Percentiles rank a stretch among this genome's conserved stretches.
These are phyloP conservation scores for Alexandromys oeconomus DNA, from an alignment of 2,797 vertebrate species.

Conservation along the genomic window DNA sequence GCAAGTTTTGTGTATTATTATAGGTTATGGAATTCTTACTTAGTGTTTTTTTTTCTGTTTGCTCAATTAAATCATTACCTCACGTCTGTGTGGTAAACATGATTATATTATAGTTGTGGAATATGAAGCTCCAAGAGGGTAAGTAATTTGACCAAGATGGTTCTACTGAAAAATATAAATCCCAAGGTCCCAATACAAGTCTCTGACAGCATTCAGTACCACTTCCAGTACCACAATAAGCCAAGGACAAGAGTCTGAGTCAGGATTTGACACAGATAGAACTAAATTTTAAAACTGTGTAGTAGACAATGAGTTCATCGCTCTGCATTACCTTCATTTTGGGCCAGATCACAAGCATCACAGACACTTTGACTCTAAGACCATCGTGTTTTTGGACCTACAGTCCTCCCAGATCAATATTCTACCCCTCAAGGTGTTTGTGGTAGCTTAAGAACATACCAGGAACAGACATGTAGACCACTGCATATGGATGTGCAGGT, in stretches of 20 bases:
- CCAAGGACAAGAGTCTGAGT: background rate
- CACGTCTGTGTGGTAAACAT: slow-evolving; percentile 7
- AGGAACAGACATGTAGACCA: background rate
- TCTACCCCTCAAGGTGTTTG: background rate
- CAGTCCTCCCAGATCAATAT: background rate
- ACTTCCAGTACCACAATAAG: background rate
- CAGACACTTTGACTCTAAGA: background rate
- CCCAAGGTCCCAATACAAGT: background rate
- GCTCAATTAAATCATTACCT: slow-evolving; percentile 57
- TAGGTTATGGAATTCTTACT: background rate
- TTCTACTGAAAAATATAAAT: background rate
- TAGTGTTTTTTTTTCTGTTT: background rate
- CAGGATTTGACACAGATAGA: background rate
- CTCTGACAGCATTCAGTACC: background rate
- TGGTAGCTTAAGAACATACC: background rate
- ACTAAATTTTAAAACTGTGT: background rate
- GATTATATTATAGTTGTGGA: background rate
- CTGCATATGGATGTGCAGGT: background rate
- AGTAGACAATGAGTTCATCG: background rate
- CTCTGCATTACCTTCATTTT: background rate
- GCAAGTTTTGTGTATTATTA: background rate
- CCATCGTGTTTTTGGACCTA: background rate
- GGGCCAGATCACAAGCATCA: background rate
- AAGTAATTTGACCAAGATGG: slow-evolving; percentile 9
- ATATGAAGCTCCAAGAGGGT: background rate